Evolutionary conservation across 64 coral and sea anemone species (phyloP), one percentile per base, ranked within the genome.

Genomic region (Montipora foliosa): DNA sequence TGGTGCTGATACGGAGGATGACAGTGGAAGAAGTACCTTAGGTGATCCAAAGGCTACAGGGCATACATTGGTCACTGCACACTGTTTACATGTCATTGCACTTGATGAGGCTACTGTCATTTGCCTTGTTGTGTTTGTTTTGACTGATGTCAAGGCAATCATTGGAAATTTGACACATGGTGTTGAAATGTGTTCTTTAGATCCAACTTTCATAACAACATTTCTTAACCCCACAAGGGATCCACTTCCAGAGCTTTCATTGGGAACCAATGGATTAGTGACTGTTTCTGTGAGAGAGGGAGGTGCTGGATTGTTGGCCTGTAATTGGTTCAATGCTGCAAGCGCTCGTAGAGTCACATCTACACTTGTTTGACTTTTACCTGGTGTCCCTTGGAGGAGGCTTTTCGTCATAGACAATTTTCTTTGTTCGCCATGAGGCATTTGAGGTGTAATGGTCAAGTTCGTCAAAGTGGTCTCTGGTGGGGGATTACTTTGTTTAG

Each of bases 201-300:
- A 17, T 20, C 47, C 66, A 22, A 86, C 82, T 21, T 86, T 86
- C 82, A 86, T 86, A 0, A 86, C 82, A 86, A 86, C 66, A 86
- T 86, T 72, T 86, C 66, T 86, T 72, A 86, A 71, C 0, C 64
- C 82, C 48, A 47, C 13, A 0, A 86, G 47, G 5, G 45, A 71
- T 24, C 82, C 82, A 22, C 62, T 46, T 1, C 6, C 82, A 86
- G 82, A 64, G 11, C 16, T 86, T 49, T 71, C 19, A 48, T 21
- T 72, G 7, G 67, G 17, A 10, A 2, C 45, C 49, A 50, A n/a
- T 70, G 82, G 82, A 13, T 22, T 72, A 49, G 66, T 11, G 8
- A 49, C 81, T 84, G 81, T 68, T 29, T 17, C 29, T 67, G 44
- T 62, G 3, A 47, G 3, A 6, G 81, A 11, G 53, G 6, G 44